phyloP scores from a whole-genome alignment of 2,797 vertebrate species.

The Anisognathus igniventris region DNA sequence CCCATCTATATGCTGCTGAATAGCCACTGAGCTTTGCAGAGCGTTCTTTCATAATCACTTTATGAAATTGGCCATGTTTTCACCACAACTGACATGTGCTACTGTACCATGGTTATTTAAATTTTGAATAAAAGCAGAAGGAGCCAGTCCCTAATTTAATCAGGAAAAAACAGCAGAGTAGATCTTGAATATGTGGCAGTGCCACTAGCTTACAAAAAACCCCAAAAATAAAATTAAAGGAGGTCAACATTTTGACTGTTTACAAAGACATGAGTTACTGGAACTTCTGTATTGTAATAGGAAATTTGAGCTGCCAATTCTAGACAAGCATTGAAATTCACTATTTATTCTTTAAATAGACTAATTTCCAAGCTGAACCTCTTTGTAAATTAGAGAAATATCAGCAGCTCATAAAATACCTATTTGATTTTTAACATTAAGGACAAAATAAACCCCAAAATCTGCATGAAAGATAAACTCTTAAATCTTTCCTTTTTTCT shows the following conservation, averaged over 20 bases:
- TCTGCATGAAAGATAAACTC: background rate
- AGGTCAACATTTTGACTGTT: background rate
- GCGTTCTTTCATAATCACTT: background rate
- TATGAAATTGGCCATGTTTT: background rate
- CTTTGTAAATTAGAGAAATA: background rate
- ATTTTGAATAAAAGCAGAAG: background rate
- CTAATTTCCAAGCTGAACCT: background rate
- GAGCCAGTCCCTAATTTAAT: background rate
- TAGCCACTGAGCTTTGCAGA: background rate
- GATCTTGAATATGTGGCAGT: background rate
- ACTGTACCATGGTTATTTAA: background rate
- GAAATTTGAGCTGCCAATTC: background rate
- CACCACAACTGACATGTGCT: background rate
- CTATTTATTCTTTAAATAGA: background rate
- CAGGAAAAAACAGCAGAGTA: background rate
- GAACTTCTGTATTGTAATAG: background rate
- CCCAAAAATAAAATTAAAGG: background rate
- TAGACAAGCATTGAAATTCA: background rate
- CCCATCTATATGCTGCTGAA: background rate
- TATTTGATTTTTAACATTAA: background rate
- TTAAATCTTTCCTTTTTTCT: background rate
- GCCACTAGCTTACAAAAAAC: background rate
- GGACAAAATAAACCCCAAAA: fast-evolving
- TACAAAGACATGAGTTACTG: background rate
- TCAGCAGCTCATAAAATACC: background rate